Evolutionary conservation across 1,140 invertebrate species (phyloP), one percentile per base, ranked within the genome.

Genomic region (Pseudomyrmex concolor): DNA sequence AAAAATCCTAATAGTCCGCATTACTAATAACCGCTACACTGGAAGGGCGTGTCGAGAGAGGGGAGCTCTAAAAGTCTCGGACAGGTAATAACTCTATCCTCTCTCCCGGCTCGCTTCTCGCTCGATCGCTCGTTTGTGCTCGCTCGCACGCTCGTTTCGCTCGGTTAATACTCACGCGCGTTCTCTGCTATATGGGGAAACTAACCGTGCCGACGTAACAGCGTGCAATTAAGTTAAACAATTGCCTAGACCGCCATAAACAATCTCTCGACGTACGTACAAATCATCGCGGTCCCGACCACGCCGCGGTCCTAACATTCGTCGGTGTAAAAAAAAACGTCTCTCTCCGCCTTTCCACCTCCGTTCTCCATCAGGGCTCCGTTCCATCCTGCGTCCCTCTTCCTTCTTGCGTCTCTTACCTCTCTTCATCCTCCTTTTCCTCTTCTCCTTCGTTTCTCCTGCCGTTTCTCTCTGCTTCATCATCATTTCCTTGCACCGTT

Each of bases 191-290:
- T 91, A 92, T 88, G 87, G 85, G 90, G 89, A 82, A 91, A 89
- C 89, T 91, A 92, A 90, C 90, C 90, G 90, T 92, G 88, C 89
- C 89, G 86, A 89, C 87, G 84, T 91, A 92, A 92, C 91, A 92
- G 87, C 88, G 86, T 93, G 91, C 92, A 93, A 93, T 93, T 92
- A 93, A 93, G 91, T 92, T 93, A 93, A 93, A 93, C 92, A 93
- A 93, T 93, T 93, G 92, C 88, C 85, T 85, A 89, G 90, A 83
- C 89, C 90, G 87, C 81, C 86, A 90, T 93, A 92, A 93, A 93
- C 90, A 93, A 92, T 85, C 77, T 5, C 86, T 84, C 60, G 90
- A 89, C 87, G 84, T 90, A 88, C 90, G 70, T 91, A 90, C 89
- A 92, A 92, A 92, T 92, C 91, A 92, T 90, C 87, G 34, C 34